phyloP scores from a whole-genome alignment of 2,797 vertebrate genomes.

The Squalus acanthias region DNA sequence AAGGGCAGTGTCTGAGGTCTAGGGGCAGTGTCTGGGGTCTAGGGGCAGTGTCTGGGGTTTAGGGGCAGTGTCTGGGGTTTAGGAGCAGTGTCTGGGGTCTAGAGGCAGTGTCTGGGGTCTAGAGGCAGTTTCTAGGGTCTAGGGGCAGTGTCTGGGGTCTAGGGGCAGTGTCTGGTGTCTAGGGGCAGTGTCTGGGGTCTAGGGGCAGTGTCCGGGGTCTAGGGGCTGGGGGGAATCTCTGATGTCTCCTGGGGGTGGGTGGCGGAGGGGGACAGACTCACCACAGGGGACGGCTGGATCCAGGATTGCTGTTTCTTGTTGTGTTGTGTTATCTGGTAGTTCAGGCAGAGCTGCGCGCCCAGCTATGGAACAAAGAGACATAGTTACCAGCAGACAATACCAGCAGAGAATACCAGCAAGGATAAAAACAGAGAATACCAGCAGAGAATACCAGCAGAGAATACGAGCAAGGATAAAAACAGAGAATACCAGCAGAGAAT shows the following conservation, averaged over 20 bases:
- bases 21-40: no score
- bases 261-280: conserved; percentile 50
- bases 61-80: no score
- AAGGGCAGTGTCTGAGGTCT: no score
- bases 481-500: no score
- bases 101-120: no score
- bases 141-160: neutral
- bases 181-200: neutral
- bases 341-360: conserved; percentile 81
- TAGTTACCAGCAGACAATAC: neutral
- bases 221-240: neutral
- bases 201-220: neutral
- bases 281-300: conserved; percentile 55
- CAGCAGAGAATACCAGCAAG: neutral
- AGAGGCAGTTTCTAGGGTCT: no score
- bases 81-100: no score
- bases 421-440: no score
- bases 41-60: no score
- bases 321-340: conserved; percentile 74
- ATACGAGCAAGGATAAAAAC: no score
- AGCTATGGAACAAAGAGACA: conserved; percentile 55
- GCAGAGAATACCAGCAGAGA: no score
- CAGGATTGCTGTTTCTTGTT: conserved; percentile 56
- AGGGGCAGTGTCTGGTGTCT: neutral
- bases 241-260: no score